Percentiles rank a stretch among this genome's conserved stretches.
Evolutionary conservation across 23 tunicate genomes (phyloP).

Genomic region (Oikopleura albicans): DNA sequence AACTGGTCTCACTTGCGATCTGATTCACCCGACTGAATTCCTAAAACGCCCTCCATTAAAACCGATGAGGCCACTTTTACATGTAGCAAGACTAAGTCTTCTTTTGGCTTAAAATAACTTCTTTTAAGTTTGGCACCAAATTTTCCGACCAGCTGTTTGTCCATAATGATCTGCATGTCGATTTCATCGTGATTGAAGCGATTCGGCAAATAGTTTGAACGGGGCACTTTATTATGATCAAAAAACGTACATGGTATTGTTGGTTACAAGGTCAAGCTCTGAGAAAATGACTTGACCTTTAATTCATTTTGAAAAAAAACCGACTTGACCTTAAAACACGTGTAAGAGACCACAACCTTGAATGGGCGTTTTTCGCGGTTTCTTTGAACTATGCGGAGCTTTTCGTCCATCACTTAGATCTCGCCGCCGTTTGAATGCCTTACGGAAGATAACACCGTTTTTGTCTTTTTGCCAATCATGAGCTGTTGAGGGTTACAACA

Average conservation of each 20-base stretch:
- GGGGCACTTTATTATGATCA: too few species aligned
- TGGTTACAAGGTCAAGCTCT: too few species aligned
- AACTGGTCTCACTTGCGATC: too few species aligned
- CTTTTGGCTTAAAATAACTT: not conserved
- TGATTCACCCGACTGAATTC: too few species aligned
- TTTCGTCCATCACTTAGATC: not conserved
- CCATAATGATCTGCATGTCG: not conserved
- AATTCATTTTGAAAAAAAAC: too few species aligned
- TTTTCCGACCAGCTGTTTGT: not conserved
- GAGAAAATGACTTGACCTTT: too few species aligned
- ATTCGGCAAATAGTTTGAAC: too few species aligned
- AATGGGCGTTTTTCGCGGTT: not conserved
- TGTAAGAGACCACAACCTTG: too few species aligned
- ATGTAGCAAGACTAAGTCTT: not conserved
- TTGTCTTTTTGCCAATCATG: not conserved
- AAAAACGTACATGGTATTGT: too few species aligned
- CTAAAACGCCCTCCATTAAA: not conserved
- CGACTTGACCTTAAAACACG: too few species aligned
- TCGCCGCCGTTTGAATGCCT: not conserved
- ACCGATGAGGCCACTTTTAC: conserved; percentile 3
- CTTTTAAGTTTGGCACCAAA: not conserved
- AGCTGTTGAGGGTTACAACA: too few species aligned
- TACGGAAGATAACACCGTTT: not conserved
- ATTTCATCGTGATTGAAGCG: not conserved
- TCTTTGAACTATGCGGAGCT: not conserved